Evolutionary conservation across 2,888 invertebrate species (phyloP).

Genomic region (Meghimatium bilineatum): DNA sequence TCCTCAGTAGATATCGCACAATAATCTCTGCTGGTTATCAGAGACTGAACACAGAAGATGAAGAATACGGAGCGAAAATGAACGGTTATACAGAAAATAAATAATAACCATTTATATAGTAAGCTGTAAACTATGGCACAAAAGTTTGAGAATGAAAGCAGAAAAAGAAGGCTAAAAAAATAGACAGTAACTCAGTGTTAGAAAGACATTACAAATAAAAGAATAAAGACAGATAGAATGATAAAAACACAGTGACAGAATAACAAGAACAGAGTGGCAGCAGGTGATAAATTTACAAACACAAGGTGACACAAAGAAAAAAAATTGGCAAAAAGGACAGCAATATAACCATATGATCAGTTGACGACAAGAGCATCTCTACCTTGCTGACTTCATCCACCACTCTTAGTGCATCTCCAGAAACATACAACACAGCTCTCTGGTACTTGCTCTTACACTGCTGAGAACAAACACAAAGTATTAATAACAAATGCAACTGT

Average conservation of each 20-base stretch:
- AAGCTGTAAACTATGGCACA: no score
- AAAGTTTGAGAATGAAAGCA: neutral
- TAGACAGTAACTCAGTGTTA: neutral
- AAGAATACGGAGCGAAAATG: no score
- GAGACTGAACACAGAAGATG: no score
- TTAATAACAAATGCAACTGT: neutral
- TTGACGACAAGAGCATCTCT: conserved; percentile 43
- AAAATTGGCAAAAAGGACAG: neutral
- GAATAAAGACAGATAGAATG: neutral
- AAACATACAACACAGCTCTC: conserved; percentile 79
- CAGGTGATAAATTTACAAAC: neutral
- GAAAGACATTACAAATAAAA: neutral
- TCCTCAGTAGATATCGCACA: no score
- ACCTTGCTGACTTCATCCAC: conserved; percentile 98
- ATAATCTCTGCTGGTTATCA: no score
- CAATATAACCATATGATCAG: neutral
- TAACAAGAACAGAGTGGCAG: neutral
- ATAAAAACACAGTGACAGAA: neutral
- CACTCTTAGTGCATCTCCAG: conserved; percentile 92
- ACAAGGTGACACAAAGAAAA: neutral
- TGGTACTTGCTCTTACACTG: conserved; percentile 76
- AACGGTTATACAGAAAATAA: no score
- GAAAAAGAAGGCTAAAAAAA: neutral
- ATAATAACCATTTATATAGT: no score
- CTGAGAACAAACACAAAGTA: conserved; percentile 12